Percentiles rank a stretch among this genome's conserved stretches.
These are phyloP conservation scores for Brachypalpus laphriformis DNA, from an alignment of 2,888 invertebrate species.

Conservation along the genomic window DNA sequence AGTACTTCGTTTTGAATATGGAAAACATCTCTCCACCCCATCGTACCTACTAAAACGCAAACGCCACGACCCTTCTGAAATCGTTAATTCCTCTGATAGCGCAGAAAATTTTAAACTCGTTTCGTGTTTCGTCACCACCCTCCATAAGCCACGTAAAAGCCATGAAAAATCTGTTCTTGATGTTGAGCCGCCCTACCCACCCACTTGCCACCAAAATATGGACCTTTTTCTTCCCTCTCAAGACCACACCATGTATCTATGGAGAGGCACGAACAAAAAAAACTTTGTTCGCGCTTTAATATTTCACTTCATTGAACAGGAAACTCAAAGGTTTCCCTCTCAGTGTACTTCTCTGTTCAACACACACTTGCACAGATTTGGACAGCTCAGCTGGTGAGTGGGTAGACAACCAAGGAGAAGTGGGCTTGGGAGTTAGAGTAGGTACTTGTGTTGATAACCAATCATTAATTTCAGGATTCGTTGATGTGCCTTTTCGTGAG, in stretches of 20 bases:
- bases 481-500: constrained; percentile 23
- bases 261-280: not conserved
- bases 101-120: constrained; percentile 37
- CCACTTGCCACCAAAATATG: not conserved
- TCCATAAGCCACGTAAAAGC: constrained; percentile 33
- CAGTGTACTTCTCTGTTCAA: not conserved
- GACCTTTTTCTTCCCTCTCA: not conserved
- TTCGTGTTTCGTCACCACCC: constrained; percentile 6
- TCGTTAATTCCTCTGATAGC: constrained; percentile 45
- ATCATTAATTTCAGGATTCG: constrained; percentile 55
- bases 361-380: not conserved
- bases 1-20: constrained; percentile 8
- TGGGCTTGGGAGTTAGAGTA: not conserved
- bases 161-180: constrained; percentile 55
- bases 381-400: not conserved
- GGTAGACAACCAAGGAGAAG: not conserved
- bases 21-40: constrained; percentile 14
- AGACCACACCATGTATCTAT: not conserved
- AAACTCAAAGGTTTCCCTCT: constrained; percentile 52
- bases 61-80: not conserved
- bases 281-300: constrained; percentile 40
- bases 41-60: not conserved
- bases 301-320: constrained; percentile 60
- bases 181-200: constrained; percentile 10
- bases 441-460: constrained; percentile 54